These are phyloP conservation scores for Drosophila triauraria DNA, from an alignment of 1,140 invertebrate genomes.

Conservation along the genomic window DNA sequence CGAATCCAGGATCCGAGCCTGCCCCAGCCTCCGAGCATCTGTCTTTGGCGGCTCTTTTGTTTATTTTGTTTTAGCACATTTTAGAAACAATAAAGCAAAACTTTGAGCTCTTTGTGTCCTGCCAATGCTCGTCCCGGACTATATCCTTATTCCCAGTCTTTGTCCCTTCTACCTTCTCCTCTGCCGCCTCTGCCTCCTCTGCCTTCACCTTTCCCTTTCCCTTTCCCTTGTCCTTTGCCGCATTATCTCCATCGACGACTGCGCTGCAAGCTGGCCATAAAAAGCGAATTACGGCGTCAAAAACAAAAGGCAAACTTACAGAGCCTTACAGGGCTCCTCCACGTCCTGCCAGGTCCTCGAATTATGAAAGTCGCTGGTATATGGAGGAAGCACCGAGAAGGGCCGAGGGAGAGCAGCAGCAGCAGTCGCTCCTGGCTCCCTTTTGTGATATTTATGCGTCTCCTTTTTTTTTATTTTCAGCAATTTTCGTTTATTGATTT, in stretches of 20 bases:
- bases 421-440: background rate
- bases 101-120: conserved; percentile 74
- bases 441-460: conserved; percentile 50
- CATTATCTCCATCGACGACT: conserved; percentile 61
- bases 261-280: conserved; percentile 57
- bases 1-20: conserved; percentile 19
- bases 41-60: conserved; percentile 59
- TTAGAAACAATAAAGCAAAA: conserved; percentile 81
- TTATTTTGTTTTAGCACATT: conserved; percentile 80
- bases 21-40: conserved; percentile 16
- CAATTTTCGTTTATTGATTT: conserved; percentile 72
- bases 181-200: background rate
- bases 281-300: conserved; percentile 66
- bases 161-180: background rate
- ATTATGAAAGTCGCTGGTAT: conserved; percentile 46
- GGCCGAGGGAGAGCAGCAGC: background rate
- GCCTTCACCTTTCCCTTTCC: background rate
- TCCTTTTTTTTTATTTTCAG: conserved; percentile 67
- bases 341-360: conserved; percentile 12
- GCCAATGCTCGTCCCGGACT: conserved; percentile 30
- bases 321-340: conserved; percentile 12
- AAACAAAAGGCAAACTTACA: conserved; percentile 61
- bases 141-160: conserved; percentile 3
- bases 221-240: background rate
- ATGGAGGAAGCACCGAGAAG: background rate